Evolutionary conservation across 2,888 invertebrate genomes (phyloP), one percentile per base, ranked within the genome.

Genomic region (Bhutanitis thaidina): DNA sequence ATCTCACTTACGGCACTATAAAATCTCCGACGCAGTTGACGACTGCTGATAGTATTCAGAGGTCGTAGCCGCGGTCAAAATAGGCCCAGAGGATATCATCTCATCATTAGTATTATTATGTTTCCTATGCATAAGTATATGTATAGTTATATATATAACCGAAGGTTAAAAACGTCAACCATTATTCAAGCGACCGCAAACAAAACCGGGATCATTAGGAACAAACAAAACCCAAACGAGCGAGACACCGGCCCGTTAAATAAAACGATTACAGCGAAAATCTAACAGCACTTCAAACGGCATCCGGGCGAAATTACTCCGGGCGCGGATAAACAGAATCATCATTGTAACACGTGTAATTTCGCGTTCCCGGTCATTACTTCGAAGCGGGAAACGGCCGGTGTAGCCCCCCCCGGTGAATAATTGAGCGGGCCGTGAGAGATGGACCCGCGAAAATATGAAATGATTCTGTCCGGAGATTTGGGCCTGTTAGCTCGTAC

Each of bases 271-370:
- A 74, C 72, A 61, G 59, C 60, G 66, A 68, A 75, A 78, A 77
- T 72, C 80, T 79, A 79, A 80, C 78, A 68, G 71, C 79, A 77
- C 79, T 80, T 76, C 80, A 80, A 77, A 77, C 76, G 65, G 65
- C 65, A 69, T 66, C 69, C 71, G 69, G 70, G 57, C 58, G 58
- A 68, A 74, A 81, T 77, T 76, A 73, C 75, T 70, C 72, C 66
- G 65, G 55, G 48, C 60, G 53, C 66, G 74, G 71, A 79, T 79
- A 80, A 84, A 82, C 83, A 78, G 71, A 69, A 80, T 78, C 75
- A 82, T 81, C 80, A 84, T 85, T 79, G 84, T 84, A 74, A 80
- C 81, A 83, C 80, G 81, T 82, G 86, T 84, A 83, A 83, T 81
- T 79, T 79, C 74, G 69, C 74, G 71, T 79, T 77, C 79, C 79